A percentile compares a stretch with the other conserved stretches of the same genome.
Evolutionary conservation across 2,113 vertebrate species (phyloP).

Genomic region (Lamprologus ornatipinnis): DNA sequence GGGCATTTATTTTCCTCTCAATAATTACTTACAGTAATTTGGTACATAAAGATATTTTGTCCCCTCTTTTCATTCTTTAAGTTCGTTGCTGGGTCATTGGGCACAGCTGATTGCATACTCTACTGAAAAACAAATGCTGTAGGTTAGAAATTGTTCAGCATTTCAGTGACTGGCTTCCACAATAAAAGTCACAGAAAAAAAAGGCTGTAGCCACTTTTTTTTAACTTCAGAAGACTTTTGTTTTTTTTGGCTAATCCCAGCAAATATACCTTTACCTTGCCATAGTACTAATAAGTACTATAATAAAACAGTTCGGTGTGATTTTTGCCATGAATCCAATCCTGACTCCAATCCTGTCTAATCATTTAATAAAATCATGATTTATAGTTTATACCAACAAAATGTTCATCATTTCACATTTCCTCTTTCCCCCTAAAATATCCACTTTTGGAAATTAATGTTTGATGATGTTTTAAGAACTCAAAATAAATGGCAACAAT

Average conservation of each 20-base stretch:
- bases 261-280: too few relatives aligned
- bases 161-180: background rate
- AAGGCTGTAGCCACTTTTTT: background rate
- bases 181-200: background rate
- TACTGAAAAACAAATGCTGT: background rate
- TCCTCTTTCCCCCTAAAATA: background rate
- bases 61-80: background rate
- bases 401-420: background rate
- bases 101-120: background rate
- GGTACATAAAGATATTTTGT: background rate
- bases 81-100: background rate
- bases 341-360: background rate
- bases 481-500: background rate
- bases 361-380: background rate
- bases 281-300: background rate
- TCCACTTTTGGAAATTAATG: background rate
- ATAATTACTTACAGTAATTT: constrained; percentile 3
- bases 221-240: background rate
- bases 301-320: background rate
- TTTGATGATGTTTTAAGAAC: background rate
- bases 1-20: background rate
- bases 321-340: background rate
- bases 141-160: background rate
- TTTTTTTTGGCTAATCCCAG: background rate
- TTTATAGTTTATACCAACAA: background rate